A percentile compares a stretch with the other conserved stretches of the same genome.
Evolutionary conservation across 1,140 invertebrate species (phyloP).

Genomic region (Eriosoma lanigerum): DNA sequence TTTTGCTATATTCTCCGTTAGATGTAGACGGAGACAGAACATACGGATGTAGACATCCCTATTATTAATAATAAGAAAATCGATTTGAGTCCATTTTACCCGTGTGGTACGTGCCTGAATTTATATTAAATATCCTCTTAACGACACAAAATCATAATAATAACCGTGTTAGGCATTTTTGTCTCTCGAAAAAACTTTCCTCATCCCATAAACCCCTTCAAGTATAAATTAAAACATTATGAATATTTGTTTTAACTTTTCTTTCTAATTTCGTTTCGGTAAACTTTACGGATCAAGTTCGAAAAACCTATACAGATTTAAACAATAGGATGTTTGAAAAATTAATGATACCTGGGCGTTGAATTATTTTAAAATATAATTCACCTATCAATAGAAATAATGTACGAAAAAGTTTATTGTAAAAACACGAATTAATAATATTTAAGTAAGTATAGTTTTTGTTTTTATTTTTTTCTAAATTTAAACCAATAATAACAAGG

Average conservation of each 20-base stretch:
- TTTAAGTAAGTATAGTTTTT: no score
- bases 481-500: no score
- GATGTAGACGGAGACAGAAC: no score
- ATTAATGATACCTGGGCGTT: neutral
- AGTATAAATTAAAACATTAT: constrained; percentile 33
- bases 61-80: neutral
- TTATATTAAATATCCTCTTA: neutral
- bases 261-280: neutral
- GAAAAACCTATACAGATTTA: neutral
- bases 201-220: constrained; percentile 1
- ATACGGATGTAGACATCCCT: neutral
- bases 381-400: no score
- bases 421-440: no score
- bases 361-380: no score
- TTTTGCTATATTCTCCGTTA: no score
- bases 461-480: no score
- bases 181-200: constrained; percentile 2
- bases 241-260: constrained; percentile 30
- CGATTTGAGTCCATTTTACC: no score
- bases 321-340: constrained; percentile 2
- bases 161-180: neutral
- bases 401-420: no score
- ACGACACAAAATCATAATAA: neutral
- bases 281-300: constrained; percentile 15
- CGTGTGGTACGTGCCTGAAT: neutral